These are phyloP conservation scores for Blera fallax DNA, from an alignment of 2,888 invertebrate genomes.

Conservation along the genomic window DNA sequence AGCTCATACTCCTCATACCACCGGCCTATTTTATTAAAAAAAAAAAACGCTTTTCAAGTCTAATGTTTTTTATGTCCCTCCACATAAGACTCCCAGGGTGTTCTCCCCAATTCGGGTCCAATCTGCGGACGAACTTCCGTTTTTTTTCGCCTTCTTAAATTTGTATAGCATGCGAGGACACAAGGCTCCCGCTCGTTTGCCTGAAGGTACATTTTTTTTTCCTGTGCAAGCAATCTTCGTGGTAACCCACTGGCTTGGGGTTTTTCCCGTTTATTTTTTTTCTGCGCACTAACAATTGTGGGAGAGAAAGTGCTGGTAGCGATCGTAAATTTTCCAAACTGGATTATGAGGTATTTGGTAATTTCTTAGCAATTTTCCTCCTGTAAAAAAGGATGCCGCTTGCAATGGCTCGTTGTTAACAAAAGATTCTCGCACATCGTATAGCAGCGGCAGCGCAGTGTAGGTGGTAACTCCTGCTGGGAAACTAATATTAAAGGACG, in stretches of 20 bases:
- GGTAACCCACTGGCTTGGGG: conserved; percentile 16
- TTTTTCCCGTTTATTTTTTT: conserved; percentile 8
- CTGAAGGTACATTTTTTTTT: conserved; percentile 26
- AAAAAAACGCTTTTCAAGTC: neutral
- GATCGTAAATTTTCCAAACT: conserved; percentile 65
- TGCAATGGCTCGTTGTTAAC: conserved; percentile 35
- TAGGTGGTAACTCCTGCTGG: conserved; percentile 6
- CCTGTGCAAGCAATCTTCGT: conserved; percentile 23
- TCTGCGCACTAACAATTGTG: neutral
- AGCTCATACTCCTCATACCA: neutral
- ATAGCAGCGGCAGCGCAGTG: neutral
- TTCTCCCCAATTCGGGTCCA: neutral
- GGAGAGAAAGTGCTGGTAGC: conserved; percentile 9
- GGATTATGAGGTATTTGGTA: conserved; percentile 66
- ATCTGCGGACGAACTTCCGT: neutral
- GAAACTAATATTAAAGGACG: conserved; percentile 18
- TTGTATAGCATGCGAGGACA: conserved; percentile 22
- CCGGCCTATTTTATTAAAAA: neutral
- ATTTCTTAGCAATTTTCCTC: conserved; percentile 65
- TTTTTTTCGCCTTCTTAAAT: conserved; percentile 25
- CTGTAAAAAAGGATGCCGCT: conserved; percentile 22
- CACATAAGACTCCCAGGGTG: neutral
- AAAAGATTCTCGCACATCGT: conserved; percentile 47
- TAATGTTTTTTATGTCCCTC: neutral
- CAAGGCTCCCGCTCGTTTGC: neutral